phyloP scores from a whole-genome alignment of 2,797 vertebrate genomes.

The Aldrovandia affinis region DNA sequence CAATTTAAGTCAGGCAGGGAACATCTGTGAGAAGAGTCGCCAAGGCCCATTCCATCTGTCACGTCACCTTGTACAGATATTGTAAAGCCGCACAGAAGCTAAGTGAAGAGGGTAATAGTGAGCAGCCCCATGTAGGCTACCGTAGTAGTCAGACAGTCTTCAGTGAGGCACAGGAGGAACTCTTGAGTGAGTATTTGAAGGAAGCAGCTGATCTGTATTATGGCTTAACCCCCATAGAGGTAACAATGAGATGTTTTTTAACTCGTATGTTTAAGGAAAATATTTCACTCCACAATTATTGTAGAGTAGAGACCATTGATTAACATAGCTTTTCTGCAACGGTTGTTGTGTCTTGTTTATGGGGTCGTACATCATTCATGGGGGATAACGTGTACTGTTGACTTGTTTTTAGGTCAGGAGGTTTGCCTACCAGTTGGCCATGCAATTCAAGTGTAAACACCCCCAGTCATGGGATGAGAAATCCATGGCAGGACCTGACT shows the following conservation, averaged over 20 bases:
- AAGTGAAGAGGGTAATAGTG: conserved; percentile 24
- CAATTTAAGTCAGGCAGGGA: too few species aligned
- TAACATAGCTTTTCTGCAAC: too few species aligned
- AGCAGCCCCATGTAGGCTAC: conserved; percentile 37
- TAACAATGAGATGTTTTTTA: too few species aligned
- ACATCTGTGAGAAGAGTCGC: too few species aligned
- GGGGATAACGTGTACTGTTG: background rate
- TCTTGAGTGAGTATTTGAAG: conserved; percentile 22
- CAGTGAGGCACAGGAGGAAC: conserved; percentile 27
- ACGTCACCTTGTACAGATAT: too few species aligned
- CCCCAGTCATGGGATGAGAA: conserved; percentile 31
- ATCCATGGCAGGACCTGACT: conserved; percentile 29
- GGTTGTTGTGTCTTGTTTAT: too few species aligned
- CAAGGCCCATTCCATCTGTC: too few species aligned
- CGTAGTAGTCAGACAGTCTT: conserved; percentile 29
- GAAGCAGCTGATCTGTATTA: conserved; percentile 27
- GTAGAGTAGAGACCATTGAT: too few species aligned
- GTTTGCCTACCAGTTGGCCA: conserved; percentile 27
- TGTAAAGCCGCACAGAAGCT: conserved; percentile 29
- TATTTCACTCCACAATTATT: too few species aligned
- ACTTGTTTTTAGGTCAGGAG: conserved; percentile 18
- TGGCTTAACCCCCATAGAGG: conserved; percentile 18
- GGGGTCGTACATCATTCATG: too few species aligned
- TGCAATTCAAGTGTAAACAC: conserved; percentile 16
- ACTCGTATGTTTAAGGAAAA: too few species aligned